Conservation (phyloP, 2,888 invertebrate species). For the Pseudococcus viburni region DNA sequence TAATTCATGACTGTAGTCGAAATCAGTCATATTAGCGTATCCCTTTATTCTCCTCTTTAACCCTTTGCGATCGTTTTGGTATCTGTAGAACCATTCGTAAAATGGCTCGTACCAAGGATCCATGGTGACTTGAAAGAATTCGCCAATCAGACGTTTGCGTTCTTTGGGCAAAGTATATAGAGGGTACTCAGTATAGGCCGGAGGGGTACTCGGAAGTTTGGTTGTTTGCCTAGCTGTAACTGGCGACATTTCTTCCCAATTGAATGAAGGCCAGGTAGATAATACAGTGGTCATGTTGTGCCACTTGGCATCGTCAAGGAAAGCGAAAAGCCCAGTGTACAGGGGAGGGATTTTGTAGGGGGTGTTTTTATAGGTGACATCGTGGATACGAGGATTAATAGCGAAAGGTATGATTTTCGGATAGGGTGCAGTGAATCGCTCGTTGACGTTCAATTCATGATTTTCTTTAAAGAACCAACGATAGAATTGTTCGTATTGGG, state of each 20-base stretch:
- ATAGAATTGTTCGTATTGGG: constrained; percentile 45
- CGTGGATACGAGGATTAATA: neutral
- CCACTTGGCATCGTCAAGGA: neutral
- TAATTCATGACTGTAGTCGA: constrained; percentile 30
- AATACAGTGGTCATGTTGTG: neutral
- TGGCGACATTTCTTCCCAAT: neutral
- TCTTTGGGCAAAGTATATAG: neutral
- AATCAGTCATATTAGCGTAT: neutral
- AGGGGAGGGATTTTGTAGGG: constrained; percentile 20
- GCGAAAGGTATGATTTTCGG: constrained; percentile 23
- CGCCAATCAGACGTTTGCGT: neutral
- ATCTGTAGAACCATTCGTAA: constrained; percentile 35
- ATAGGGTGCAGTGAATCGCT: neutral
- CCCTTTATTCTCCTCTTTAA: neutral
- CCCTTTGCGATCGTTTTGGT: constrained; percentile 30
- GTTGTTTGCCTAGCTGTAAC: neutral
- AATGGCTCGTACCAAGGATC: constrained; percentile 24
- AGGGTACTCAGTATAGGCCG: neutral
- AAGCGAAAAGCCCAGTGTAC: neutral
- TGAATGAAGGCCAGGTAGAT: neutral
- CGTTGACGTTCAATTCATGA: constrained; percentile 9
- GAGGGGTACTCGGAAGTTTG: neutral
- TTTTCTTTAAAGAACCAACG: constrained; percentile 46
- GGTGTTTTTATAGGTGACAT: neutral
- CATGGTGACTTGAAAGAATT: constrained; percentile 29